These are phyloP conservation scores for Mactromeris polynyma DNA, from an alignment of 2,888 invertebrate species.

Conservation along the genomic window DNA sequence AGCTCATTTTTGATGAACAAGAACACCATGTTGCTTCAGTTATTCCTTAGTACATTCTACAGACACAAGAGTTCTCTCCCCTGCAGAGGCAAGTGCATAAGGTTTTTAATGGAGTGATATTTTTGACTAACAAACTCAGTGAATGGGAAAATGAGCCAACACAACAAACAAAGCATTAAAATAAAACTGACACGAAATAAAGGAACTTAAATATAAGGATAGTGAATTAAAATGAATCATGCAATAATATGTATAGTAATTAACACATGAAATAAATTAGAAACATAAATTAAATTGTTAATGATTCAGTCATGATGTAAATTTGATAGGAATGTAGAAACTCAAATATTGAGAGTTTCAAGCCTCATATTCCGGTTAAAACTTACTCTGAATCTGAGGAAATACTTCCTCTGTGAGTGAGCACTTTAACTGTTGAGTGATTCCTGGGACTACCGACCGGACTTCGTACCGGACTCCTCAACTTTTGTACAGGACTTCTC, in stretches of 20 bases:
- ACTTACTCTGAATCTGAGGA: slow-evolving; percentile 85
- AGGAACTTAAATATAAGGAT: background rate
- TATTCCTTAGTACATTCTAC: no score
- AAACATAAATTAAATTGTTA: background rate
- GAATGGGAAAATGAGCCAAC: background rate
- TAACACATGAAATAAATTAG: background rate
- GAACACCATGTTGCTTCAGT: no score
- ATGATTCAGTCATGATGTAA: background rate
- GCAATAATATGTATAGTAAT: background rate
- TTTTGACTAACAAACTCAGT: no score
- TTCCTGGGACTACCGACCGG: slow-evolving; percentile 46
- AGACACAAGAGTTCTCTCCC: no score
- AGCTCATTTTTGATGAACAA: no score
- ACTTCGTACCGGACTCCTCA: slow-evolving; percentile 41
- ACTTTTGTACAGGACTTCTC: slow-evolving; percentile 51
- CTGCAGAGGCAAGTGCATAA: no score
- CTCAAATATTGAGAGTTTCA: no score
- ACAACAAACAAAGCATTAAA: background rate
- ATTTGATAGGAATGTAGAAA: background rate
- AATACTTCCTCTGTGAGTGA: slow-evolving; percentile 85
- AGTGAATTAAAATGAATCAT: background rate
- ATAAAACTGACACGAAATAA: background rate
- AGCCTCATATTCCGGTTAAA: background rate
- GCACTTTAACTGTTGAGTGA: slow-evolving; percentile 81
- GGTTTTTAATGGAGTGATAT: no score